phyloP scores from a whole-genome alignment of 2,797 vertebrate genomes.

The Enteromius paludinosus region DNA sequence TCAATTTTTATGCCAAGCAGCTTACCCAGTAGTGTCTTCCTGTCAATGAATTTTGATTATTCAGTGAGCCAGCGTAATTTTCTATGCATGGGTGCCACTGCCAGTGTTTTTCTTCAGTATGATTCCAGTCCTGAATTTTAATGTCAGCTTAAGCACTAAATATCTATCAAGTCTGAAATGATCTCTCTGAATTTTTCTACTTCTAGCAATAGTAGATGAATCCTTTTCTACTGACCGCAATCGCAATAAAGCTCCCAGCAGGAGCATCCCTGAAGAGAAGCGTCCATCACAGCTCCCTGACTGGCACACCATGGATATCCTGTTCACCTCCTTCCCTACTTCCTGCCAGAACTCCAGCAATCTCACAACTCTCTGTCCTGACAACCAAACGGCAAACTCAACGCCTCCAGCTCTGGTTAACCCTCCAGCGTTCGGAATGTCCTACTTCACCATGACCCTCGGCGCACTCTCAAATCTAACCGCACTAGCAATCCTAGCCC shows the following conservation, averaged over 20 bases:
- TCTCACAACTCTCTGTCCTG: slow-evolving; percentile 39
- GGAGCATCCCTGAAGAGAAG: background rate
- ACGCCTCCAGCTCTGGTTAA: slow-evolving; percentile 16
- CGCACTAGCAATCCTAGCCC: slow-evolving; percentile 71
- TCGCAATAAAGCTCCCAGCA: background rate
- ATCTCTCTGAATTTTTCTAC: slow-evolving; percentile 8
- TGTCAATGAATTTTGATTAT: background rate
- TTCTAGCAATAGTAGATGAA: background rate
- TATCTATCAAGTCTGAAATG: background rate
- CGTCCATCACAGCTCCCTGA: slow-evolving; percentile 14
- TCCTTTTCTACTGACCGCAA: background rate
- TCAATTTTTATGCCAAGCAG: background rate
- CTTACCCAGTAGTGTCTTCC: background rate
- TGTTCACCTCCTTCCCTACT: slow-evolving; percentile 38
- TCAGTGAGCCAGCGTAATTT: background rate
- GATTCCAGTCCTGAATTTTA: slow-evolving; percentile 1
- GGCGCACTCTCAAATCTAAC: slow-evolving; percentile 75
- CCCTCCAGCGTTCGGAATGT: slow-evolving; percentile 63
- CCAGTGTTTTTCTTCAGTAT: slow-evolving; percentile 1
- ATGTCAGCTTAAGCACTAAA: background rate
- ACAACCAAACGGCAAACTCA: slow-evolving; percentile 50
- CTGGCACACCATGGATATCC: slow-evolving; percentile 46
- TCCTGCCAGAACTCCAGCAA: slow-evolving; percentile 56
- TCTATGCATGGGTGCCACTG: background rate
- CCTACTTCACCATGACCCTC: slow-evolving; percentile 77